Evolutionary conservation across 2,797 vertebrate genomes (phyloP).

Genomic region (Peromyscus melanophrys): DNA sequence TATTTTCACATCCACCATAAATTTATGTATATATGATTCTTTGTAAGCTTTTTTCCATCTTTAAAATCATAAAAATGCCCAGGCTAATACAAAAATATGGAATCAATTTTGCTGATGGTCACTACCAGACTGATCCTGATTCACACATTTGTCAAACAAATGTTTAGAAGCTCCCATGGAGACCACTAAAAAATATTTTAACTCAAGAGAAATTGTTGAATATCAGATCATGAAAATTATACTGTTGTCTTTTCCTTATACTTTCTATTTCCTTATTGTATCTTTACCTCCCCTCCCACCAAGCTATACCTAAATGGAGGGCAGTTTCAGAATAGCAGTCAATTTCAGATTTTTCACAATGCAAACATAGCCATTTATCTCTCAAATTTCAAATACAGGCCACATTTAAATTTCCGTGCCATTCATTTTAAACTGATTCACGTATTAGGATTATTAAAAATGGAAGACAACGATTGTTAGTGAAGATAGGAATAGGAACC

Average conservation of each 20-base stretch:
- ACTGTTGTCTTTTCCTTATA: not conserved
- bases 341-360: conserved; percentile 56
- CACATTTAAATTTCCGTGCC: not conserved
- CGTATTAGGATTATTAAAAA: conserved; percentile 25
- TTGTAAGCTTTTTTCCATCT: conserved; percentile 63
- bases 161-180: conserved; percentile 45
- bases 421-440: not conserved
- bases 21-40: conserved; percentile 64
- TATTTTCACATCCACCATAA: conserved; percentile 74
- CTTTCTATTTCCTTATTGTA: conserved; percentile 14
- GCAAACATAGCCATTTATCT: conserved; percentile 8
- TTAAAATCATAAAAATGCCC: conserved; percentile 72
- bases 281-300: not conserved
- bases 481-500: not conserved
- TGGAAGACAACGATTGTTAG: not conserved
- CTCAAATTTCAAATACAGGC: conserved; percentile 44
- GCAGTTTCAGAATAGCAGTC: not conserved
- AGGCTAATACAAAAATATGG: conserved; percentile 74
- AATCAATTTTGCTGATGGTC: conserved; percentile 62
- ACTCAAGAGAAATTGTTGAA: conserved; percentile 44
- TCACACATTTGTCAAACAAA: conserved; percentile 61
- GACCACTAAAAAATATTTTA: conserved; percentile 17
- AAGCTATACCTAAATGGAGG: not conserved
- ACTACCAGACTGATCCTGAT: conserved; percentile 52
- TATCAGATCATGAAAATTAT: conserved; percentile 2